Evolutionary conservation across 2,113 vertebrate genomes (phyloP).

Genomic region (Phalacrocorax brasilianus): DNA sequence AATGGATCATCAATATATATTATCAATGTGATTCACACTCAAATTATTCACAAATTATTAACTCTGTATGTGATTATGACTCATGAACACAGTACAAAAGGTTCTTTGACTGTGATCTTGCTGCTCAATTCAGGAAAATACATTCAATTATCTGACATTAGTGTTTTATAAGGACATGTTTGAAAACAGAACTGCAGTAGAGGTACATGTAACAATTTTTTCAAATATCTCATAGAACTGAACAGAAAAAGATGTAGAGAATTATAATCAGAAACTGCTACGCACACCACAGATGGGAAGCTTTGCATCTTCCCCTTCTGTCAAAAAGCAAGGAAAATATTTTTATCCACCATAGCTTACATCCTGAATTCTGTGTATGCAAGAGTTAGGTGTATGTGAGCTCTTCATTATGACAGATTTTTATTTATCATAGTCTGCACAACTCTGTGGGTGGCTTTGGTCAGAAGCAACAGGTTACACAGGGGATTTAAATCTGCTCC

Average conservation of each 20-base stretch:
- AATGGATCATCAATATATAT: neutral
- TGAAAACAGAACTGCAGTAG: neutral
- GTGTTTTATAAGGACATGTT: neutral
- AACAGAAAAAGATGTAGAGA: neutral
- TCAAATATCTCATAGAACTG: neutral
- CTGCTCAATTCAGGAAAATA: slow-evolving; percentile 1
- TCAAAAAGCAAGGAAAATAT: neutral
- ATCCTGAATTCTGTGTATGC: neutral
- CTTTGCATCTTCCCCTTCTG: neutral
- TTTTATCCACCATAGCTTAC: neutral
- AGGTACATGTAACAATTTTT: neutral
- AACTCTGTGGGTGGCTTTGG: neutral
- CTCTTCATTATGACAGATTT: neutral
- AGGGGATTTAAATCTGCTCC: neutral
- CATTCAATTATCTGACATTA: neutral
- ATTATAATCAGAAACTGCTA: neutral
- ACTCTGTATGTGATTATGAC: slow-evolving; percentile 8
- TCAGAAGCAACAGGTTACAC: neutral
- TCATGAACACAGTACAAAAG: slow-evolving; percentile 23
- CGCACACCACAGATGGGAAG: neutral
- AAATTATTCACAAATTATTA: slow-evolving; percentile 4
- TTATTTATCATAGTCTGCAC: neutral
- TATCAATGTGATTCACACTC: slow-evolving; percentile 11
- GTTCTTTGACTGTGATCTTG: neutral
- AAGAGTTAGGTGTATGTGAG: neutral